Evolutionary conservation across 2,113 vertebrate species (phyloP), one percentile per base, ranked within the genome.

Genomic region (Zootoca vivipara): DNA sequence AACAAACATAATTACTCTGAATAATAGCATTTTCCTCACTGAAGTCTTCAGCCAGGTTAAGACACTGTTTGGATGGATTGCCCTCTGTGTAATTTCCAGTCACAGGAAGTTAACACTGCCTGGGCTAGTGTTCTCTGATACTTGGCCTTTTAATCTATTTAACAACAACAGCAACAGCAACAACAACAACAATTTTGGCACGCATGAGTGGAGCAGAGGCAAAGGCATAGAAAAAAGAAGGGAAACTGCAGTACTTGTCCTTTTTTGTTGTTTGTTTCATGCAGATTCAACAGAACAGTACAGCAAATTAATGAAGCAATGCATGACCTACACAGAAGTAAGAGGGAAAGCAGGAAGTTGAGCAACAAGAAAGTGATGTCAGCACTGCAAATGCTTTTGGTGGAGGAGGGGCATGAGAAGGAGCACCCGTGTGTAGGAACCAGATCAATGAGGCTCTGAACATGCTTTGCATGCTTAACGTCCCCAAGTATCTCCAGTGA

Each of bases 71-170:
- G 78, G 78, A 18, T 58, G 82, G 81, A 16, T 90, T 86, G 83
- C 82, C 78, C 56, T 56, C 70, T 2, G 30, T 80, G 13, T 40
- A 89, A 92, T 46, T 91, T 69, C 83, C 79, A 90, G 89, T 22
- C 81, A 62, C 7, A 87, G 83, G 80, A 89, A 90, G 28, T 83
- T 79, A 4, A 89, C 88, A 5, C 65, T 75, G 18, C 82, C 87
- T 92, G 83, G 77, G 30, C 85, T 84, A 82, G 85, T 88, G 26
- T 88, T 92, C 80, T 79, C 79, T 91, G 86, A 72, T 69, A 42
- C 82, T 92, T 94, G 38, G 81, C 0, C 1, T 92, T 92, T 94
- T 83, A 89, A 91, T 94, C 90, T 90, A 56, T 67, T 85, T 89
- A 90, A 89, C 64, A 56, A 8, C 42, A 46, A 10, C 46, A 46